Percentiles rank a stretch among this genome's conserved stretches.
Evolutionary conservation across 2,888 invertebrate genomes (phyloP).

Genomic region (Sphinx pinastri): DNA sequence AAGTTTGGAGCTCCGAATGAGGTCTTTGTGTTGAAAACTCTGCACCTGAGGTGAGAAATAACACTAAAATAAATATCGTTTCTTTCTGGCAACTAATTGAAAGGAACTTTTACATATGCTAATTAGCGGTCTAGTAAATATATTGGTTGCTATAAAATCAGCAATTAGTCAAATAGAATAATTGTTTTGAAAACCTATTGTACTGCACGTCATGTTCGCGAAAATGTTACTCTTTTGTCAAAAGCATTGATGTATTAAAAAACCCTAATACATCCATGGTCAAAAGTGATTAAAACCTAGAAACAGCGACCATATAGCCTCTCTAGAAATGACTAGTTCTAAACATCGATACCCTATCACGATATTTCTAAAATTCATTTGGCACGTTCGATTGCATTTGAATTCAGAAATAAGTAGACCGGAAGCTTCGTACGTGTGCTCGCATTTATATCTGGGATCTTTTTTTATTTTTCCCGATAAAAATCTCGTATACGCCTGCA

Average conservation of each 20-base stretch:
- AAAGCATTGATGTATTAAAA: too few species aligned
- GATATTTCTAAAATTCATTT: not conserved
- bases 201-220: too few species aligned
- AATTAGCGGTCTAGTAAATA: not conserved
- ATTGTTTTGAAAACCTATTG: not conserved
- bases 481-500: too few species aligned
- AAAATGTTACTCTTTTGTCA: too few species aligned
- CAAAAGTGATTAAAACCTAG: not conserved
- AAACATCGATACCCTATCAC: not conserved
- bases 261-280: too few species aligned
- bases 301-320: too few species aligned
- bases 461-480: too few species aligned
- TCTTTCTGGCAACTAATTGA: not conserved
- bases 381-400: not conserved
- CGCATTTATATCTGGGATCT: not conserved
- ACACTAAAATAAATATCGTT: not conserved
- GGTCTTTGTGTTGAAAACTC: constrained; percentile 7
- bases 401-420: not conserved
- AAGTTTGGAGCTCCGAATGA: not conserved
- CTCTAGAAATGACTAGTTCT: not conserved
- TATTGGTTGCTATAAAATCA: not conserved
- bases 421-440: not conserved
- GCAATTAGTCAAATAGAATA: not conserved
- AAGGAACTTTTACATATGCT: not conserved
- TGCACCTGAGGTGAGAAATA: not conserved